phyloP scores from a whole-genome alignment of 2,797 vertebrate genomes.

The Siniperca undulata region DNA sequence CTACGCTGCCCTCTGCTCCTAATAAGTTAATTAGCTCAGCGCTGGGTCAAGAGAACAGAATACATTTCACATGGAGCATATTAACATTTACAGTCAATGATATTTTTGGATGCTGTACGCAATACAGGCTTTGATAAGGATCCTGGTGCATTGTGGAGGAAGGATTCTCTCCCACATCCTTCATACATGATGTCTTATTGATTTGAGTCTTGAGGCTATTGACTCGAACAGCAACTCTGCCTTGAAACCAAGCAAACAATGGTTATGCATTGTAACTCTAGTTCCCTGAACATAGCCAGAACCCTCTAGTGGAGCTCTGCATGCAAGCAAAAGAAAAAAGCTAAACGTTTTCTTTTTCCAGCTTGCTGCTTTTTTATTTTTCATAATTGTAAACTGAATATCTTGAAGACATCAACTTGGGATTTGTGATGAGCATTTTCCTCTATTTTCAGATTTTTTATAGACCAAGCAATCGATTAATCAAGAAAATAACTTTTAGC shows the following conservation, averaged over 20 bases:
- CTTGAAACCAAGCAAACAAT: constrained; percentile 29
- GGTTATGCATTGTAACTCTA: background rate
- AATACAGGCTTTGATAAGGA: constrained; percentile 50
- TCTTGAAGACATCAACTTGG: background rate
- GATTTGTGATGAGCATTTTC: background rate
- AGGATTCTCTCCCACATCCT: constrained; percentile 29
- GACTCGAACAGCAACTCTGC: constrained; percentile 15
- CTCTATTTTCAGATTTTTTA: background rate
- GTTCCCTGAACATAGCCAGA: background rate
- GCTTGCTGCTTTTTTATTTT: background rate
- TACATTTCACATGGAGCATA: constrained; percentile 57
- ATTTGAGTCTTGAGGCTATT: constrained; percentile 28
- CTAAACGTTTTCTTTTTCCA: constrained; percentile 7
- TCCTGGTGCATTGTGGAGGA: constrained; percentile 18
- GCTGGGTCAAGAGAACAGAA: constrained; percentile 69
- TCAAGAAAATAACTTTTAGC: constrained; percentile 9
- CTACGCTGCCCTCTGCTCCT: constrained; percentile 66
- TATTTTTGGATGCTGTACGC: constrained; percentile 51
- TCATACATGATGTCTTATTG: constrained; percentile 46
- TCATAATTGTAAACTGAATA: background rate
- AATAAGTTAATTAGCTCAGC: constrained; percentile 80
- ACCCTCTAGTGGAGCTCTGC: background rate
- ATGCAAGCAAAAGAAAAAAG: background rate
- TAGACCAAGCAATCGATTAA: background rate
- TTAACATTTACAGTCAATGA: constrained; percentile 66